Conservation (phyloP, 2,113 vertebrate species). For the Acanthochromis polyacanthus region DNA sequence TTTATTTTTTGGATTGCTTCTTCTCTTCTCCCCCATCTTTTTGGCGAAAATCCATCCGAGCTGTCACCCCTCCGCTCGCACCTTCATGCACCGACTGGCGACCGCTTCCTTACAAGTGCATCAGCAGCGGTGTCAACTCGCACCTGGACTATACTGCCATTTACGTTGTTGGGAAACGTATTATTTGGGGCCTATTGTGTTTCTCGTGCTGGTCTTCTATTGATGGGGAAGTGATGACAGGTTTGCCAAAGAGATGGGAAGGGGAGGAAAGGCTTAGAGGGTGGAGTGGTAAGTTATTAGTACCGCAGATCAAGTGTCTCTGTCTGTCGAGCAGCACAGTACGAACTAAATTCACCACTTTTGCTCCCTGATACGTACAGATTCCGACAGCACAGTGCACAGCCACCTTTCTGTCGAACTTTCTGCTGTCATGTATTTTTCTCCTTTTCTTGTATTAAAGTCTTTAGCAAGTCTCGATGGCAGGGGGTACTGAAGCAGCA, state of each 20-base stretch:
- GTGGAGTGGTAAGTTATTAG: conserved; percentile 59
- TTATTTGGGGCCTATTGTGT: conserved; percentile 28
- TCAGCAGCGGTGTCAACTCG: conserved; percentile 31
- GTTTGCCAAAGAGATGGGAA: conserved; percentile 23
- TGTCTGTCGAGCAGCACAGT: conserved; percentile 18
- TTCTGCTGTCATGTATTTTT: conserved; percentile 11
- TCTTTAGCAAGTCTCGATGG: conserved; percentile 22
- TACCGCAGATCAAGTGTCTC: conserved; percentile 52
- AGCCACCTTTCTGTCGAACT: conserved; percentile 30
- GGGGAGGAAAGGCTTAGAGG: conserved; percentile 12
- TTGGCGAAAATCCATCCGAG: conserved; percentile 31
- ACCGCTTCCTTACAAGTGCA: conserved; percentile 25
- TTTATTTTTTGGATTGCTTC: conserved; percentile 27
- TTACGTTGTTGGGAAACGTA: conserved; percentile 26
- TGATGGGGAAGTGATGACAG: conserved; percentile 35
- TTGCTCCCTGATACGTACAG: neutral
- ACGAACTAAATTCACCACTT: conserved; percentile 7
- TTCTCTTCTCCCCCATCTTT: conserved; percentile 9
- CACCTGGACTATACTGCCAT: conserved; percentile 17
- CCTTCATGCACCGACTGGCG: conserved; percentile 16
- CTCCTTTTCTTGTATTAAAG: conserved; percentile 26
- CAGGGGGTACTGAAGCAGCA: conserved; percentile 19
- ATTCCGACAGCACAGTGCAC: conserved; percentile 1
- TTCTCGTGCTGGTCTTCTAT: conserved; percentile 1
- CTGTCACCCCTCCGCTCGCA: conserved; percentile 36